phyloP scores from a whole-genome alignment of 2,797 vertebrate genomes.

The Enteromius unitaeniatus region DNA sequence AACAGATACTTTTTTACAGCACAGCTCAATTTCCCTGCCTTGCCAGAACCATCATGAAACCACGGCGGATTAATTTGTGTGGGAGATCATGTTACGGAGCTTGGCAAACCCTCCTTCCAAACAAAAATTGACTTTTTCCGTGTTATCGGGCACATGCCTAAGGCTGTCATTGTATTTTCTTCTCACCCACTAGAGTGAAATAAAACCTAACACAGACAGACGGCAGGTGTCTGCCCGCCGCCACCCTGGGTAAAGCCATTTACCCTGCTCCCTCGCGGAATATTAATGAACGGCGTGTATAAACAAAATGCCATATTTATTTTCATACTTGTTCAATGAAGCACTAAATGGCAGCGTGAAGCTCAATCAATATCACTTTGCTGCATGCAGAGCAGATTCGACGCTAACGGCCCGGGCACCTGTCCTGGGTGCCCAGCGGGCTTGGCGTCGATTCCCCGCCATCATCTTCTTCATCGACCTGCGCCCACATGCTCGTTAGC shows the following conservation, averaged over 20 bases:
- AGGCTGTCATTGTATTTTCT: conserved; percentile 48
- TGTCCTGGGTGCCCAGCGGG: conserved; percentile 52
- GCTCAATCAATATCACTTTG: conserved; percentile 81
- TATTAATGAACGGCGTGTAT: conserved; percentile 72
- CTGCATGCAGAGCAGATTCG: conserved; percentile 50
- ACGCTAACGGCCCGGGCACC: conserved; percentile 68
- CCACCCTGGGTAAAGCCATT: conserved; percentile 65
- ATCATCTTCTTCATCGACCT: conserved; percentile 45
- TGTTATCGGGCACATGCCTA: conserved; percentile 44
- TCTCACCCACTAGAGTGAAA: conserved; percentile 42
- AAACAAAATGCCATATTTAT: conserved; percentile 79
- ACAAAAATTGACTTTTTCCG: conserved; percentile 60
- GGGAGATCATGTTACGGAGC: conserved; percentile 65
- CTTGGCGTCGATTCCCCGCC: conserved; percentile 16
- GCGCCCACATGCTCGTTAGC: conserved; percentile 39
- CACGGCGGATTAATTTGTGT: conserved; percentile 70
- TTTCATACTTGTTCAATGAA: conserved; percentile 76
- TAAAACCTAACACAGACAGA: conserved; percentile 66
- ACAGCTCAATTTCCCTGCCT: conserved; percentile 67
- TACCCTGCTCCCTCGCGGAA: conserved; percentile 65
- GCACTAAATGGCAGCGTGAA: conserved; percentile 64
- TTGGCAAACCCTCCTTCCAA: conserved; percentile 69
- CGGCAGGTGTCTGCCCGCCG: conserved; percentile 66
- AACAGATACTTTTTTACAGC: conserved; percentile 62
- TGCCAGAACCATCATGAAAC: conserved; percentile 51